Percentiles rank a stretch among this genome's conserved stretches.
Evolutionary conservation across 2,797 vertebrate genomes (phyloP).

Genomic region (Paguma larvata): DNA sequence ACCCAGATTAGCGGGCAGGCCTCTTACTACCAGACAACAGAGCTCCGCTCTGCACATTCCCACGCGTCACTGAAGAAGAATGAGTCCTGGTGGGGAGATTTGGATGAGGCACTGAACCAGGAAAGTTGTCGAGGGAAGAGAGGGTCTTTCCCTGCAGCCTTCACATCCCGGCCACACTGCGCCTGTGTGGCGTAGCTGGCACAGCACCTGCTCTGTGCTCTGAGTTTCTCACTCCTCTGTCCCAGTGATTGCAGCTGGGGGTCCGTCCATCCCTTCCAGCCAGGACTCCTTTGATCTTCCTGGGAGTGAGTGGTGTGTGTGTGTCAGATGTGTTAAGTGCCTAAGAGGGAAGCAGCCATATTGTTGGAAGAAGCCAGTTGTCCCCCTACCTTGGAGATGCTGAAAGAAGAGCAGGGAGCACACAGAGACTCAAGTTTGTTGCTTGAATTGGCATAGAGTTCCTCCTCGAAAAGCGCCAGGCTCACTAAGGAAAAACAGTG

Average conservation of each 20-base stretch:
- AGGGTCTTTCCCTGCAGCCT: not conserved
- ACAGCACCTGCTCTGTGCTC: fast-evolving
- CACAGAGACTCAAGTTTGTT: not conserved
- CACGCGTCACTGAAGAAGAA: not conserved
- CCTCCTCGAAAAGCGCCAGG: not conserved
- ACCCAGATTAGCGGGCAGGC: not conserved
- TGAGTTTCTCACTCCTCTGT: not conserved
- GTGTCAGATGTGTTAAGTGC: not conserved
- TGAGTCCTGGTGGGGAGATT: not conserved
- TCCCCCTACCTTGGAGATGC: not conserved
- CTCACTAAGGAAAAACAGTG: not conserved
- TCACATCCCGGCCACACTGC: no score
- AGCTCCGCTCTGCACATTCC: not conserved
- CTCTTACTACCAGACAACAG: not conserved
- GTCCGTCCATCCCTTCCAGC: not conserved
- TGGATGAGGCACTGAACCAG: not conserved
- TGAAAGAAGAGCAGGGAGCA: not conserved
- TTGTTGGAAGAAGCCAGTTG: not conserved
- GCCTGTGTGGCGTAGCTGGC: not conserved
- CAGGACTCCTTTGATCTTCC: not conserved
- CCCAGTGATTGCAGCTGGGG: not conserved
- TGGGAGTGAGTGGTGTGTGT: not conserved
- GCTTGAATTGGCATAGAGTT: not conserved
- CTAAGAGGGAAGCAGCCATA: not conserved
- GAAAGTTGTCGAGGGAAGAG: not conserved